phyloP scores from a whole-genome alignment of 2,113 vertebrate genomes.

The Apeltes quadracus region DNA sequence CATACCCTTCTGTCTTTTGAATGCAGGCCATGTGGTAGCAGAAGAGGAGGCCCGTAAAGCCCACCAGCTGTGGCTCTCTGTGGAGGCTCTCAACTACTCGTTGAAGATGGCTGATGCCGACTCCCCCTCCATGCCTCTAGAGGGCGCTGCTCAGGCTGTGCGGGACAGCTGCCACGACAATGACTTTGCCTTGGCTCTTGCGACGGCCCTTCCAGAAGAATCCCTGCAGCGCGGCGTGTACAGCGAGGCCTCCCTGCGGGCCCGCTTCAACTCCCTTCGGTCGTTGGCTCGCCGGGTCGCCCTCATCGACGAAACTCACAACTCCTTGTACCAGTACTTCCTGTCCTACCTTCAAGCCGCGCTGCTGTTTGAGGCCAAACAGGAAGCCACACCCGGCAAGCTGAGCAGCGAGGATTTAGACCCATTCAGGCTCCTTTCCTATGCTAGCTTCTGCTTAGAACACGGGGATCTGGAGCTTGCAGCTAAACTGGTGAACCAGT shows the following conservation, averaged over 20 bases:
- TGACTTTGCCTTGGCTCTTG: constrained; percentile 87
- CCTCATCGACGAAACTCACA: constrained; percentile 91
- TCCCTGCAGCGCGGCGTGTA: constrained; percentile 90
- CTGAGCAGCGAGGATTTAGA: constrained; percentile 85
- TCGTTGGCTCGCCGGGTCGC: constrained; percentile 89
- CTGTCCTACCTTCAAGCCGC: constrained; percentile 94
- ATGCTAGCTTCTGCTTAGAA: constrained; percentile 92
- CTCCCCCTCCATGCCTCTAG: constrained; percentile 83
- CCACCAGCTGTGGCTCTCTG: constrained; percentile 95
- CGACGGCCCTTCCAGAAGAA: constrained; percentile 84
- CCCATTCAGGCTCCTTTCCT: constrained; percentile 91
- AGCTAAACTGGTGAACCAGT: constrained; percentile 94
- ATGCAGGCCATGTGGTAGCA: constrained; percentile 87
- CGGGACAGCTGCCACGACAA: constrained; percentile 82
- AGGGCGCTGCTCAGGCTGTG: constrained; percentile 82
- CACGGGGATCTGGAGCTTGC: constrained; percentile 95
- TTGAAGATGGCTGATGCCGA: constrained; percentile 83
- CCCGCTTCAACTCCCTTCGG: constrained; percentile 87
- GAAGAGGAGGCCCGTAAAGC: constrained; percentile 93
- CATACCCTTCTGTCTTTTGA: neutral
- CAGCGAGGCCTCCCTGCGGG: constrained; percentile 90
- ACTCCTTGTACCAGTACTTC: constrained; percentile 97
- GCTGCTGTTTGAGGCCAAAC: constrained; percentile 85
- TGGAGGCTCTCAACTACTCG: constrained; percentile 89
- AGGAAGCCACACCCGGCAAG: constrained; percentile 85